Base-by-base conservation (phyloP, 2,888 invertebrate species). In the Scelioninae gen. 2 region DNA sequence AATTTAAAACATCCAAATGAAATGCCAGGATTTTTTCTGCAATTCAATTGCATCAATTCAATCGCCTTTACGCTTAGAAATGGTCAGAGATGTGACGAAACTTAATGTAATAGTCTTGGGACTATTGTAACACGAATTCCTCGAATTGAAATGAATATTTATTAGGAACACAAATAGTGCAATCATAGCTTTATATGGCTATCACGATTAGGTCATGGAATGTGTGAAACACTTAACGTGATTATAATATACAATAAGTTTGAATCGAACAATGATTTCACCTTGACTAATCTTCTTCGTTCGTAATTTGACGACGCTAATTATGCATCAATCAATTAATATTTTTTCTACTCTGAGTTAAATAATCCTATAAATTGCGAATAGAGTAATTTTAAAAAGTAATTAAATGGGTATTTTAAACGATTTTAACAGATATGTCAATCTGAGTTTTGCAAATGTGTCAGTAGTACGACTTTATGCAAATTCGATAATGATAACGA, bases 201-300 rank as follows among this genome's bases (percentile, higher is more conserved):
- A 65, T 65, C 64, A 60, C 65, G 65, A 71, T 65, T 71, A 31
- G 65, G 65, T 48, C 22, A 58, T 60, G 65, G 60, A 65, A 71
- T 60, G 65, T 33, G 60, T 71, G 71, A 45, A 71, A 71, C 60
- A 71, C 60, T 71, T 71, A 60, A 65, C 71, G 71, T 71, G 71
- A 64, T 71, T 22, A 39, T 7, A 58, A 65, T 71, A 48, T 25
- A 35, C 11, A 71, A 65, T 48, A 31, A 50, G 57, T 28, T 19
- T 15, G 11, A n/a, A 46, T 70, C 61, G 50, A 46, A 70, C 55
- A n/a, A 15, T 10, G 35, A 45, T 69, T 69, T 69, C 53, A 61
- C 53, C 61, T 55, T 69, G 60, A 15, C 45, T 18, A 43, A 33
- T 35, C 58, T 2, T 11, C 11, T 2, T 11, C 11, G 35, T 35